Evolutionary conservation across 2,888 invertebrate genomes (phyloP), one percentile per base, ranked within the genome.

Genomic region (Scelioninae gen. 1): DNA sequence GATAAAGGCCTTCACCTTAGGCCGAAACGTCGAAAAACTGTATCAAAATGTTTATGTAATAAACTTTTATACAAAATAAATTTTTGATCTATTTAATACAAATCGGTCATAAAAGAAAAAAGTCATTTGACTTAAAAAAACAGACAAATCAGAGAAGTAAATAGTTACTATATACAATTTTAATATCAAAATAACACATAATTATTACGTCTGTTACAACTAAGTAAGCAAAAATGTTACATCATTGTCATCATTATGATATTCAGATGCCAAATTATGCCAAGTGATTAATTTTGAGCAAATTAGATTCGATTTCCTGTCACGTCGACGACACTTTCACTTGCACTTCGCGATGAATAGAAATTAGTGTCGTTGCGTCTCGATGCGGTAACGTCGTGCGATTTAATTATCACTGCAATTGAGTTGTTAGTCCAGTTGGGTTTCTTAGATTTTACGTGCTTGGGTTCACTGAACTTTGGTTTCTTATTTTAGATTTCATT

Each of bases 241-340:
- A 1, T 23, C 23, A 23, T 23, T 23, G 23, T 23, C 4, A 23
- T 23, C 23, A 38, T 38, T 38, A 38, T 38, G 1, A 38, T 38
- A 38, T 10, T 38, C 11, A 10, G 38, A 10, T 38, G 11, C 5
- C 38, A 38, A 1, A 38, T 38, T 10, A 10, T 38, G 11, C 8
- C 45, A 13, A 45, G 15, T n/a, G n/a, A 45, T 45, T 53, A 11
- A 31, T 34, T 38, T 40, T 16, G 40, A 38, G 16, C 31, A 65
- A 49, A 65, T 49, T 65, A 31, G n/a, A 38, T 49, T 51, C 51
- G 7, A 53, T 63, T 75, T 65, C 58, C 65, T 16, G 65, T 68
- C 40, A 76, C 51, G 76, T 49, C 38, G n/a, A 40, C 43, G 49
- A 58, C 75, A 76, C 76, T 76, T 76, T 76, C 76, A 68, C 76